phyloP scores from a whole-genome alignment of 2,888 invertebrate species.

The Caenorhabditis uteleia region DNA sequence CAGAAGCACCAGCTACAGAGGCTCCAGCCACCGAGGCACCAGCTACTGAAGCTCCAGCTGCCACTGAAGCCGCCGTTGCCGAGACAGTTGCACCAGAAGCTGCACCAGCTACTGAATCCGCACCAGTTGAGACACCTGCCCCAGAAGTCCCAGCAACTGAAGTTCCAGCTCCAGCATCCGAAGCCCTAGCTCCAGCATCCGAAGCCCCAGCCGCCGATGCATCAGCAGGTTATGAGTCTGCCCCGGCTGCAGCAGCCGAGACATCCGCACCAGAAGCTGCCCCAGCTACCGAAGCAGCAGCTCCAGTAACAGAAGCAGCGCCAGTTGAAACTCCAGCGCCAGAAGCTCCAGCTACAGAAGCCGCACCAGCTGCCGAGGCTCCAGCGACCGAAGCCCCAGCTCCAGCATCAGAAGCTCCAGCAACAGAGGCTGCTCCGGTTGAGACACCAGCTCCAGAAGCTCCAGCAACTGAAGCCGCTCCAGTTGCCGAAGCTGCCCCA shows the following conservation, averaged over 20 bases:
- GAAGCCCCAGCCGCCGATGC: constrained; percentile 1
- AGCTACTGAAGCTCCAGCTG: constrained; percentile 14
- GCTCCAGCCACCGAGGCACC: constrained; percentile 25
- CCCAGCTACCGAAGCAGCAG: constrained; percentile 4
- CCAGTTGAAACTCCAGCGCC: constrained; percentile 20
- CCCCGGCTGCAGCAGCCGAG: constrained; percentile 8
- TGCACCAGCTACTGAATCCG: constrained; percentile 8
- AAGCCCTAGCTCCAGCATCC: constrained; percentile 10
- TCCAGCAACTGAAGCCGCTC: background rate
- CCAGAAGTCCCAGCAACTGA: constrained; percentile 3
- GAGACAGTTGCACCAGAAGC: constrained; percentile 8
- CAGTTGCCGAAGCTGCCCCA: constrained; percentile 2
- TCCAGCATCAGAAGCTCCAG: constrained; percentile 21
- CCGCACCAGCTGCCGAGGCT: constrained; percentile 1
- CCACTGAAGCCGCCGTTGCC: background rate
- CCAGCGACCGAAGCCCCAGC: constrained; percentile 15
- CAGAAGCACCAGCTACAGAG: constrained; percentile 5
- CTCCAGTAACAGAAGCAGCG: constrained; percentile 5
- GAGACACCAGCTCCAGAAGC: constrained; percentile 2
- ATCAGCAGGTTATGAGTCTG: background rate
- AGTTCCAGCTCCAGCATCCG: constrained; percentile 12
- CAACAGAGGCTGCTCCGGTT: constrained; percentile 14
- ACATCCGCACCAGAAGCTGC: constrained; percentile 10
- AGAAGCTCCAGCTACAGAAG: constrained; percentile 1
- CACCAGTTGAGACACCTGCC: constrained; percentile 8